Base-by-base conservation (phyloP, 1,140 invertebrate genomes). In the Tyrophagus putrescentiae region DNA sequence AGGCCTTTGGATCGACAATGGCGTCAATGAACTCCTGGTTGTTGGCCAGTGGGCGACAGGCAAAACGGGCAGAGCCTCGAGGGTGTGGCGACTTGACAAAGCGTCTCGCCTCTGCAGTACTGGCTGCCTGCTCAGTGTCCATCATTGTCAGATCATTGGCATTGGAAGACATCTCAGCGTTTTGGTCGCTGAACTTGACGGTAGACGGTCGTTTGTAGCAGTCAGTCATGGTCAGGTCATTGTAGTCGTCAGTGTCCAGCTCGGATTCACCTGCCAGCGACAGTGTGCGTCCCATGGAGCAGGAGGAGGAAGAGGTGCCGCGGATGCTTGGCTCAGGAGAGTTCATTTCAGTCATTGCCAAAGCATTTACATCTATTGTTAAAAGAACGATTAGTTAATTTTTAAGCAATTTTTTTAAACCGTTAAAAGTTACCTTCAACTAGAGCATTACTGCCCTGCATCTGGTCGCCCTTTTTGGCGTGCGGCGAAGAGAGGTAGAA, bases 11-110 rank as follows among this genome's bases (percentile, higher is more conserved):
- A 48, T 48, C 31, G 13, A 48, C 18, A 18, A 27, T 31, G 3
- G 52, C 32, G 25, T 54, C 52, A 31, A 54, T 32, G 13, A 54
- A 54, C n/a, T 54, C 52, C 3, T 27, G 3, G 39, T 54, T 27
- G 7, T 54, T 13, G 1, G 13, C 13, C 4, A 27, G 39, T 11
- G 13, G 52, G 11, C 25, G 11, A 29, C 16, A 13, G 13, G 52
- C 52, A 54, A 54, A 54, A 11, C 52, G 11, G n/a, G 25, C 25
- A 2, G 52, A 54, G 6, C 52, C 52, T 21, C 52, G 52, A 34
- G 52, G 52, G 39, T 54, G 52, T 4, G 52, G 52, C 27, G 52
- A 54, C 27, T 54, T 54, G 11, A 25, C 25, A 16, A 54, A 54
- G n/a, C 52, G 52, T 27, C 25, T 31, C 3, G 1, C 4, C 4